These are phyloP conservation scores for Aphelocoma californica DNA, from an alignment of 2,797 vertebrate species.

Conservation along the genomic window DNA sequence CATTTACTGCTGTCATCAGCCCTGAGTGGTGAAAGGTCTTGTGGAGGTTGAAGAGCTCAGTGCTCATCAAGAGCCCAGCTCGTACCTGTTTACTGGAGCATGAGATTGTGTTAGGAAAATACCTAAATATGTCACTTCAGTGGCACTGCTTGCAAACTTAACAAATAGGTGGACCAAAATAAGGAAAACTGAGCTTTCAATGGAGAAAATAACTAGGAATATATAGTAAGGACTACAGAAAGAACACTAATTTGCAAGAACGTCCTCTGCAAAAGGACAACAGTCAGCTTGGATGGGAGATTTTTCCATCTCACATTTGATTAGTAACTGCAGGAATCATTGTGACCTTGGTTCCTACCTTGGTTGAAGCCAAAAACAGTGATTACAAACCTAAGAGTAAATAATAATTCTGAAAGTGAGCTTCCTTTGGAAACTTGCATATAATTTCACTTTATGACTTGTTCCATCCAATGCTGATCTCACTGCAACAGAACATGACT, in stretches of 20 bases:
- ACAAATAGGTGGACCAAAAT: neutral
- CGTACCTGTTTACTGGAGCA: neutral
- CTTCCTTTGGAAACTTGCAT: neutral
- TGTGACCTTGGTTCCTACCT: neutral
- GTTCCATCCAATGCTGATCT: neutral
- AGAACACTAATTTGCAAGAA: neutral
- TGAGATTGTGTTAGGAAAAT: neutral
- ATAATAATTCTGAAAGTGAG: neutral
- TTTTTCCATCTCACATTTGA: neutral
- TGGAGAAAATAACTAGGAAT: neutral
- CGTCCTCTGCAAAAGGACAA: neutral
- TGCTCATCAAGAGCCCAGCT: neutral
- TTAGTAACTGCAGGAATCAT: neutral
- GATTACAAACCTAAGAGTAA: neutral
- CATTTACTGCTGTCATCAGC: neutral
- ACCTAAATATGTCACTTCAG: neutral
- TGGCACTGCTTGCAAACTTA: neutral
- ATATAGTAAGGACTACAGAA: neutral
- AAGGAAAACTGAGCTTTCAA: neutral
- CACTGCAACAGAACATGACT: neutral
- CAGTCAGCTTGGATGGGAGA: neutral
- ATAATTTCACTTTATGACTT: neutral
- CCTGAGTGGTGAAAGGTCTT: neutral
- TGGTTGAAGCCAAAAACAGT: neutral
- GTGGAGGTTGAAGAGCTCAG: neutral